Percentiles rank a stretch among this genome's conserved stretches.
These are phyloP conservation scores for Pantelozetes paolii DNA, from an alignment of 2,888 invertebrate genomes.

Conservation along the genomic window DNA sequence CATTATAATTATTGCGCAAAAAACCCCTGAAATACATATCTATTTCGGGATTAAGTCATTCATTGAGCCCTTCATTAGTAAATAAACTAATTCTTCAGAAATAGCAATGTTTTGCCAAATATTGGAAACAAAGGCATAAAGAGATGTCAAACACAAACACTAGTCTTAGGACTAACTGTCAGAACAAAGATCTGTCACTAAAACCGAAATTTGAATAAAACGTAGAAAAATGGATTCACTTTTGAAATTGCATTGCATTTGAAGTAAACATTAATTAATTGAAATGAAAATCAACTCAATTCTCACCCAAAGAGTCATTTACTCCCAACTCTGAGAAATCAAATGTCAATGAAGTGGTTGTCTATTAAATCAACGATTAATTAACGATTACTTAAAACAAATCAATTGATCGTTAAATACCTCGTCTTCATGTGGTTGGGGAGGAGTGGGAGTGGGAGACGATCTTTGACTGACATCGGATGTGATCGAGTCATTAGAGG, in stretches of 20 bases:
- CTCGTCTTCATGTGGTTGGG: neutral
- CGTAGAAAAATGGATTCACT: too few relatives aligned
- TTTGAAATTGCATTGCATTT: neutral
- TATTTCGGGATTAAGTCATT: too few relatives aligned
- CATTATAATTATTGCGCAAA: too few relatives aligned
- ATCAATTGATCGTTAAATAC: neutral
- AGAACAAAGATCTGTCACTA: neutral
- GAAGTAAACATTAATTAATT: neutral
- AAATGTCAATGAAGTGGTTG: neutral
- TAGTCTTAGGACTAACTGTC: neutral
- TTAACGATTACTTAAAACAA: too few relatives aligned
- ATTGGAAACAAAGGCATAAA: neutral
- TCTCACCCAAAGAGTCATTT: neutral
- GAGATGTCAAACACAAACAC: neutral
- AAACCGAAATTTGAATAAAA: too few relatives aligned
- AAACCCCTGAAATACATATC: too few relatives aligned
- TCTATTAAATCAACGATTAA: too few relatives aligned
- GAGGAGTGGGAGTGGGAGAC: neutral
- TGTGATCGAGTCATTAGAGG: too few relatives aligned
- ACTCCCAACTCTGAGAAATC: neutral
- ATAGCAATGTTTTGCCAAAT: slow-evolving; percentile 1
- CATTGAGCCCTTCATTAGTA: too few relatives aligned
- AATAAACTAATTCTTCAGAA: too few relatives aligned
- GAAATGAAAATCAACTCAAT: neutral
- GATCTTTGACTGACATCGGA: neutral